Conservation (phyloP, 1,140 invertebrate genomes). For the Trachelipus rathkii region DNA sequence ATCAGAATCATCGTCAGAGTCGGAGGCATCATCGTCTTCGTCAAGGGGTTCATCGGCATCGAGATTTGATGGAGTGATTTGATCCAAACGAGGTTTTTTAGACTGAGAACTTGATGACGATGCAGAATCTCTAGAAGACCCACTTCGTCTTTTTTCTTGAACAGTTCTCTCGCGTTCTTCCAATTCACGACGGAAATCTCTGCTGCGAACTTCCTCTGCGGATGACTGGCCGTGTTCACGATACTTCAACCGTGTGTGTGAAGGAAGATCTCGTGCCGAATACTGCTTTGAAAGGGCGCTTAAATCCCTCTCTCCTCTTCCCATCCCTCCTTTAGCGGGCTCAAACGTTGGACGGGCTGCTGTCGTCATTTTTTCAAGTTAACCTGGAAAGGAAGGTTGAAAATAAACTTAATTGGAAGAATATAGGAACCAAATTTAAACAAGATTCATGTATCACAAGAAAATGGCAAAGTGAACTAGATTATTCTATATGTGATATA, state of each 20-base stretch:
- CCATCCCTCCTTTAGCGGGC: slow-evolving; percentile 87
- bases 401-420: no score
- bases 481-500: no score
- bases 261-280: slow-evolving; percentile 84
- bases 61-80: slow-evolving; percentile 73
- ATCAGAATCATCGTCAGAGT: slow-evolving; percentile 64
- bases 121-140: slow-evolving; percentile 23
- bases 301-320: slow-evolving; percentile 91
- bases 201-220: slow-evolving; percentile 75
- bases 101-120: slow-evolving; percentile 23
- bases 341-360: slow-evolving; percentile 97
- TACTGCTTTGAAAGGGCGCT: slow-evolving; percentile 97
- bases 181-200: slow-evolving; percentile 92
- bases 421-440: no score
- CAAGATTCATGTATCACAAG: no score
- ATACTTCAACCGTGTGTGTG: slow-evolving; percentile 47
- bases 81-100: slow-evolving; percentile 51
- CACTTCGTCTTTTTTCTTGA: slow-evolving; percentile 55
- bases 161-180: slow-evolving; percentile 78
- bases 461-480: no score
- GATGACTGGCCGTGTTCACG: slow-evolving; percentile 95
- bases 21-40: slow-evolving; percentile 64
- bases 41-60: slow-evolving; percentile 93
- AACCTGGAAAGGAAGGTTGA: no score
- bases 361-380: slow-evolving; percentile 75